These are phyloP conservation scores for Tauraco erythrolophus DNA, from an alignment of 2,113 vertebrate genomes.

Conservation along the genomic window DNA sequence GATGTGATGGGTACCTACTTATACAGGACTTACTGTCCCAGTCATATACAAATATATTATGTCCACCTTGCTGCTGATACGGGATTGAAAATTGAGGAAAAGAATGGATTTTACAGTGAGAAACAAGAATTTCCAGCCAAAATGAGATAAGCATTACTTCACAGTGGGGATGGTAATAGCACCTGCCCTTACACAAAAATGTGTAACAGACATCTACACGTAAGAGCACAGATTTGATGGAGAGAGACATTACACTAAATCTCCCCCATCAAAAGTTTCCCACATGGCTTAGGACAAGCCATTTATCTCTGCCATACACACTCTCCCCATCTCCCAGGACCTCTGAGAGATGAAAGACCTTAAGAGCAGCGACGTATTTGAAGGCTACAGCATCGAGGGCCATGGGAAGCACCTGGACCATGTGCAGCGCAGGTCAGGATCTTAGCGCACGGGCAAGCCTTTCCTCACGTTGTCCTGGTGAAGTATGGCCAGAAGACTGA, in stretches of 20 bases:
- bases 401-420: neutral
- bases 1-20: neutral
- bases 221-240: neutral
- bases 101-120: neutral
- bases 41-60: neutral
- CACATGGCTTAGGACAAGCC: neutral
- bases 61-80: neutral
- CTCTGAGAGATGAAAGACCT: neutral
- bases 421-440: neutral
- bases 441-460: neutral
- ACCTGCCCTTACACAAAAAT: neutral
- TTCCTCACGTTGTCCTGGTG: neutral
- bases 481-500: neutral
- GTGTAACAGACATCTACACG: neutral
- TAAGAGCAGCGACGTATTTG: neutral
- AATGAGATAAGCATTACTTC: neutral
- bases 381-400: neutral
- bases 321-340: neutral
- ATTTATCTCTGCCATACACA: neutral
- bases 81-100: neutral
- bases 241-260: neutral
- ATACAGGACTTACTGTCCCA: neutral
- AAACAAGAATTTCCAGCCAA: neutral
- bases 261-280: neutral
- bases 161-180: neutral